phyloP scores from a whole-genome alignment of 2,888 invertebrate genomes.

The Hirtodrosophila alboralis region DNA sequence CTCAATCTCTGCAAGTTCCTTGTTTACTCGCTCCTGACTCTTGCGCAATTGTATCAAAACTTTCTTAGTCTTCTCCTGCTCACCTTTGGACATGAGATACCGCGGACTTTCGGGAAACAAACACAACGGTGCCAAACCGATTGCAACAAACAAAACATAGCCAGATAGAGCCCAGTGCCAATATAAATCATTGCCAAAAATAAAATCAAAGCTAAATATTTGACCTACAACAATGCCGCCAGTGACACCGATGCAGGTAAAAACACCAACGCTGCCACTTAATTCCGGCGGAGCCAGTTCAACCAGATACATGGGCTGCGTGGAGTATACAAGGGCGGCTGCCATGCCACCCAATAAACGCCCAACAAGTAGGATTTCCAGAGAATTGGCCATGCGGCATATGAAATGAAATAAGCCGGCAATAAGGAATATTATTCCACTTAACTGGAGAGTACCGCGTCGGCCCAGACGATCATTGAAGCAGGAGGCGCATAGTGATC shows the following conservation, averaged over 20 bases:
- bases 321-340: constrained; percentile 91
- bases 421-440: constrained; percentile 87
- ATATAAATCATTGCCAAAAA: constrained; percentile 85
- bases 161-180: constrained; percentile 92
- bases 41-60: constrained; percentile 52
- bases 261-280: constrained; percentile 91
- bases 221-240: constrained; percentile 76
- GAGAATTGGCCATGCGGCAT: constrained; percentile 88
- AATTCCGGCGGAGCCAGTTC: constrained; percentile 91
- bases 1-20: constrained; percentile 85
- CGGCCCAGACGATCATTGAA: constrained; percentile 89
- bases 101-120: constrained; percentile 94
- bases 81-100: constrained; percentile 88
- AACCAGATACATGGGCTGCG: constrained; percentile 94
- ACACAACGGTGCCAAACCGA: constrained; percentile 86
- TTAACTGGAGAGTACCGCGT: constrained; percentile 87
- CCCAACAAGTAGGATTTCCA: constrained; percentile 90
- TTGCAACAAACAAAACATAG: constrained; percentile 87
- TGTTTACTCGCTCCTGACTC: constrained; percentile 85
- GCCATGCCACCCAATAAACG: constrained; percentile 90
- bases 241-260: constrained; percentile 86
- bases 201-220: constrained; percentile 67
- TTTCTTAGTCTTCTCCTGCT: constrained; percentile 86
- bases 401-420: constrained; percentile 88
- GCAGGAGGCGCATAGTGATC: constrained; percentile 91